phyloP scores from a whole-genome alignment of 2,113 vertebrate species.

The Eublepharis macularius region DNA sequence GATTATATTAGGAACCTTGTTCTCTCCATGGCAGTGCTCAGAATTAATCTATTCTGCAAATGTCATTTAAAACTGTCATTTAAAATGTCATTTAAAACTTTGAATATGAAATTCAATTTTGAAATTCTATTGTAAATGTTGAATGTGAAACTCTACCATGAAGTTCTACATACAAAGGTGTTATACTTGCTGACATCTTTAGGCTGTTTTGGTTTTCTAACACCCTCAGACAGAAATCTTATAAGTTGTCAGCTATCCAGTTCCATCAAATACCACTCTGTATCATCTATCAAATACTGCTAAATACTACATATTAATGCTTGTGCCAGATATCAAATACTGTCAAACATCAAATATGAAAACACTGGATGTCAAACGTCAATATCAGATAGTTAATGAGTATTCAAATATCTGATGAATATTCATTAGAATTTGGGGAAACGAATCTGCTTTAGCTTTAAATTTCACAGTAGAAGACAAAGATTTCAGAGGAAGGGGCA shows the following conservation, averaged over 20 bases:
- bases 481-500: background rate
- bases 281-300: background rate
- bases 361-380: background rate
- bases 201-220: background rate
- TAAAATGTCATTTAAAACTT: background rate
- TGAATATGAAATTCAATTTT: background rate
- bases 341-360: background rate
- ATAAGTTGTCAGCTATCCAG: background rate
- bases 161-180: background rate
- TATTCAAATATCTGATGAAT: background rate
- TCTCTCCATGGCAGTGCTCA: rapidly evolving
- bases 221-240: background rate
- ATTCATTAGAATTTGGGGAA: background rate
- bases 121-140: background rate
- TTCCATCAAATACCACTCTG: background rate
- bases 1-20: background rate
- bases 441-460: background rate
- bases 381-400: background rate
- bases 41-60: background rate
- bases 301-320: background rate
- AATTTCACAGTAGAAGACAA: background rate
- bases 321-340: background rate
- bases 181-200: background rate
- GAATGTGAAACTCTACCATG: background rate
- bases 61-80: background rate